Conservation (phyloP, 2,888 invertebrate species). For the Ischnus inquisitorius region DNA sequence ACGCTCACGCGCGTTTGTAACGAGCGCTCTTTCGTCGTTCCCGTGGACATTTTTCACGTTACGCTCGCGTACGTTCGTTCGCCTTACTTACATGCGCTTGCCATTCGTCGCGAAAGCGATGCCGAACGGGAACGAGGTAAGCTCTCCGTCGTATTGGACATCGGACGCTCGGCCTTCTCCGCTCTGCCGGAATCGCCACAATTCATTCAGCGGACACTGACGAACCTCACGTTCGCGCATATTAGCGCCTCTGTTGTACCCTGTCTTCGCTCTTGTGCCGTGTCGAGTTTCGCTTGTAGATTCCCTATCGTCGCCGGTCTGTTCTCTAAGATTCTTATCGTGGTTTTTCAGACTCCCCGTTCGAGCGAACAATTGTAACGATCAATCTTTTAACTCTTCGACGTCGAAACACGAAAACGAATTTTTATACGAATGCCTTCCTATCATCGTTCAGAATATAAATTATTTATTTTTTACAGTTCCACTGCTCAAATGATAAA, state of each 20-base stretch:
- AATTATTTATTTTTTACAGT: too few species aligned
- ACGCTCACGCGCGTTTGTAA: slow-evolving; percentile 37
- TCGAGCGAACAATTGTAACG: too few species aligned
- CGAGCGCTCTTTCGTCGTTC: slow-evolving; percentile 23
- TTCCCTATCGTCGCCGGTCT: background rate
- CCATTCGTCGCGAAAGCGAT: background rate
- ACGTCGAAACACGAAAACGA: too few species aligned
- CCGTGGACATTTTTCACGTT: slow-evolving; percentile 6
- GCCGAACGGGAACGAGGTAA: background rate
- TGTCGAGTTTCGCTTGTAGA: too few species aligned
- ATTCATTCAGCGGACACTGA: slow-evolving; percentile 16
- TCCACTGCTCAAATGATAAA: too few species aligned
- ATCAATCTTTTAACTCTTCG: too few species aligned
- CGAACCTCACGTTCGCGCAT: background rate
- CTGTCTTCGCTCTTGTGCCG: background rate
- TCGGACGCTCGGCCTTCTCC: slow-evolving; percentile 6
- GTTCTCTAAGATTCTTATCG: too few species aligned
- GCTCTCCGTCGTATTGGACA: slow-evolving; percentile 1
- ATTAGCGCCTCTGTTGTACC: background rate
- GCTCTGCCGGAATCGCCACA: background rate
- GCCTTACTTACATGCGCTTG: background rate
- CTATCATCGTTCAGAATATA: too few species aligned
- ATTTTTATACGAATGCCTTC: too few species aligned
- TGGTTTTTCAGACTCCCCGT: too few species aligned
- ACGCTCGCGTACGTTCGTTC: slow-evolving; percentile 1